phyloP scores from a whole-genome alignment of 2,888 invertebrate genomes.

The Neoaliturus tenellus region DNA sequence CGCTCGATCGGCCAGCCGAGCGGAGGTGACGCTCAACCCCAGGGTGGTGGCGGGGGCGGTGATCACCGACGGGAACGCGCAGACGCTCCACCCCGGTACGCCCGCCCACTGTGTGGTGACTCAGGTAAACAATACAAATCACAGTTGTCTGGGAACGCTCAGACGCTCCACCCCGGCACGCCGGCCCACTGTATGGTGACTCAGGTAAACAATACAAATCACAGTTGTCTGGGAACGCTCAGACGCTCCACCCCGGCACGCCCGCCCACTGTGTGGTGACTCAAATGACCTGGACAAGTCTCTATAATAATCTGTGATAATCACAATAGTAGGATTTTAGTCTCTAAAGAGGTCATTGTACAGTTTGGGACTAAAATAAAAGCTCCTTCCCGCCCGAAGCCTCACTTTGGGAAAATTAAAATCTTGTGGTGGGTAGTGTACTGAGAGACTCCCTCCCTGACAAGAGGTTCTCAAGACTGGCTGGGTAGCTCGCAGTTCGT shows the following conservation, averaged over 20 bases:
- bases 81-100: constrained; percentile 73
- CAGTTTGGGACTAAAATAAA: too few species aligned
- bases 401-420: too few species aligned
- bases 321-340: too few species aligned
- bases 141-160: not conserved
- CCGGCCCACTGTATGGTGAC: constrained; percentile 75
- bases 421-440: too few species aligned
- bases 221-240: not conserved
- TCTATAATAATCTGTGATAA: too few species aligned
- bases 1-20: not conserved
- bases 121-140: constrained; percentile 74
- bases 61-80: not conserved
- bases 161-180: constrained; percentile 73
- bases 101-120: constrained; percentile 75
- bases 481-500: too few species aligned
- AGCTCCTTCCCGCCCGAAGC: too few species aligned
- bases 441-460: too few species aligned
- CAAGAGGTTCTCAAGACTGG: too few species aligned
- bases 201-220: too few species aligned
- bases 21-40: constrained; percentile 9
- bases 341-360: too few species aligned
- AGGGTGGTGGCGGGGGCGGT: not conserved
- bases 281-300: too few species aligned
- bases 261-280: constrained; percentile 75
- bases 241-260: constrained; percentile 73